phyloP scores from a whole-genome alignment of 2,113 vertebrate species.

The Protobothrops mucrosquamatus region DNA sequence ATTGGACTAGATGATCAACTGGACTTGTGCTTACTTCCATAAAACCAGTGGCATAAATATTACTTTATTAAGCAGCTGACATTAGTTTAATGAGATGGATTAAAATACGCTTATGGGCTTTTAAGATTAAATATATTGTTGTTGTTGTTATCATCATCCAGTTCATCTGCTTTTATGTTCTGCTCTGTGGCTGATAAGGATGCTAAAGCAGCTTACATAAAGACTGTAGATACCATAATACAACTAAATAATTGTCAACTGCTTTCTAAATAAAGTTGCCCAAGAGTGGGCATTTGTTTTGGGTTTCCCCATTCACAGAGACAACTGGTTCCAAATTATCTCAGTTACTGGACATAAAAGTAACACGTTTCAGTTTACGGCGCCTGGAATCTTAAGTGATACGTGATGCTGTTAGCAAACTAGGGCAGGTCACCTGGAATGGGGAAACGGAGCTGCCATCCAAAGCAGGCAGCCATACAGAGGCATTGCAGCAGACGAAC shows the following conservation, averaged over 20 bases:
- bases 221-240: background rate
- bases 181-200: background rate
- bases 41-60: slow-evolving; percentile 46
- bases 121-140: background rate
- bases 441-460: background rate
- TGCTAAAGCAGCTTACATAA: background rate
- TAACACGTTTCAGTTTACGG: accelerated
- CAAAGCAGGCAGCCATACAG: background rate
- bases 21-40: background rate
- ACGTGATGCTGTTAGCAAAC: too few species aligned
- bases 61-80: slow-evolving; percentile 54
- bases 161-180: background rate
- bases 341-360: background rate
- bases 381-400: background rate
- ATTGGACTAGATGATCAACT: background rate
- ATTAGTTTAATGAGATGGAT: slow-evolving; percentile 34
- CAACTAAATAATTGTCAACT: background rate
- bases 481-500: background rate
- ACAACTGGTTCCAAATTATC: background rate
- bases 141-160: background rate
- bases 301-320: background rate
- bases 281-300: background rate
- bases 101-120: slow-evolving; percentile 10
- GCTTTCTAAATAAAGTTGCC: background rate
- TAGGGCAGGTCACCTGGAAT: background rate